Percentiles rank a stretch among this genome's conserved stretches.
phyloP scores from a whole-genome alignment of 2,797 vertebrate species.

The Coccyzus lansbergi region DNA sequence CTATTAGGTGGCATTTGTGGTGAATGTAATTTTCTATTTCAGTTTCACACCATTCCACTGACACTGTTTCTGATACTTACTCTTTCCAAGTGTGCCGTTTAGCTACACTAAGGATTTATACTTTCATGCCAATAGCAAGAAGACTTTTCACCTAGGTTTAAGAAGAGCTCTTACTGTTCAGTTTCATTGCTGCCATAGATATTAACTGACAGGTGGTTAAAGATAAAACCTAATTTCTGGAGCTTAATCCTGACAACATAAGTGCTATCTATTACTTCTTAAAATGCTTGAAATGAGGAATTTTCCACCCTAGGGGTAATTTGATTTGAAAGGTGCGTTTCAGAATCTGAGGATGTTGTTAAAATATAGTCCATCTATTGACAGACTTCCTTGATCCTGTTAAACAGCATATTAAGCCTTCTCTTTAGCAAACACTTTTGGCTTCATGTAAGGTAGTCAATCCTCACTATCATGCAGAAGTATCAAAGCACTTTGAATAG shows the following conservation, averaged over 20 bases:
- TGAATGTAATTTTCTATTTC: background rate
- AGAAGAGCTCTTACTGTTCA: background rate
- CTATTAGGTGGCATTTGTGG: background rate
- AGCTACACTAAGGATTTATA: background rate
- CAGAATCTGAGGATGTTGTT: background rate
- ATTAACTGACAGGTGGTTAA: background rate
- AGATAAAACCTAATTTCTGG: slow-evolving; percentile 5
- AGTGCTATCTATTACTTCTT: background rate
- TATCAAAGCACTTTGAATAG: background rate
- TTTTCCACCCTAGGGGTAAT: background rate
- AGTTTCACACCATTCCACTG: background rate
- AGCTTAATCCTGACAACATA: background rate
- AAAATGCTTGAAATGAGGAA: slow-evolving; percentile 6
- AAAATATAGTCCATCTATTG: background rate
- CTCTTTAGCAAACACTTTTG: background rate
- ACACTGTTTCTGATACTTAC: background rate
- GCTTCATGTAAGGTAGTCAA: background rate
- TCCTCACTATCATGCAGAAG: background rate
- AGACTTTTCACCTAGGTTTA: background rate
- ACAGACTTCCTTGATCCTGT: background rate
- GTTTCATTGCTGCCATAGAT: background rate
- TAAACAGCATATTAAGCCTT: background rate
- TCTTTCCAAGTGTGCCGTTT: background rate
- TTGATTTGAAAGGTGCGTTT: background rate
- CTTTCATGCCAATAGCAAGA: background rate